A percentile compares a stretch with the other conserved stretches of the same genome.
Conservation (phyloP, 2,113 vertebrate genomes). For the Thamnophis sirtalis region DNA sequence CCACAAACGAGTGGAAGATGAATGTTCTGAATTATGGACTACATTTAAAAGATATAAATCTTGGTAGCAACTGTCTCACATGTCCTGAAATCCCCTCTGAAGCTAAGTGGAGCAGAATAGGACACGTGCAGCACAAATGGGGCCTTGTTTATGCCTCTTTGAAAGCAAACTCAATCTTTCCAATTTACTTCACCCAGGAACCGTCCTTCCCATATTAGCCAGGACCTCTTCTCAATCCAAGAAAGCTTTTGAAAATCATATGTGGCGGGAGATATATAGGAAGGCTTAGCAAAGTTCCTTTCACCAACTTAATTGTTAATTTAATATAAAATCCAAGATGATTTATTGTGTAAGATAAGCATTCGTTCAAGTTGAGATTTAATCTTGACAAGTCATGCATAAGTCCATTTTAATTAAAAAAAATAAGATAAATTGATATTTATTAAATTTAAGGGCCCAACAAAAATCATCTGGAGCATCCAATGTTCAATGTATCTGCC, state of each 20-base stretch:
- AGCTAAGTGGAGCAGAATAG: not conserved
- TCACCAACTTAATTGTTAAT: not conserved
- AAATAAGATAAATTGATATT: not conserved
- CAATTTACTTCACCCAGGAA: not conserved
- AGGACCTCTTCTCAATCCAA: not conserved
- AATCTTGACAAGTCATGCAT: not conserved
- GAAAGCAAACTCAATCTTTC: not conserved
- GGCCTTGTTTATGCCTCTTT: not conserved
- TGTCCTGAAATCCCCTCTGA: not conserved
- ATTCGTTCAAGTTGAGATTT: not conserved
- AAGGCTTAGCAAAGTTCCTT: not conserved
- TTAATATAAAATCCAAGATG: not conserved
- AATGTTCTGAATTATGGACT: not conserved
- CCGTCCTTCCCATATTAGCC: not conserved
- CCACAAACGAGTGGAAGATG: not conserved
- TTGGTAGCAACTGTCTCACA: not conserved
- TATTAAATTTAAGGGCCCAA: not conserved
- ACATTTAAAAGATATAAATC: not conserved
- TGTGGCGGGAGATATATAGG: not conserved
- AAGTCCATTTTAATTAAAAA: not conserved
- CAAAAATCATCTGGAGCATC: not conserved
- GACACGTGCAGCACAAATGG: not conserved
- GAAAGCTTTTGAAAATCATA: not conserved
- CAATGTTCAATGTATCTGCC: not conserved
- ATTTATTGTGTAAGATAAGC: not conserved